Conservation (phyloP, 2,797 vertebrate genomes). For the Dryobates pubescens region DNA sequence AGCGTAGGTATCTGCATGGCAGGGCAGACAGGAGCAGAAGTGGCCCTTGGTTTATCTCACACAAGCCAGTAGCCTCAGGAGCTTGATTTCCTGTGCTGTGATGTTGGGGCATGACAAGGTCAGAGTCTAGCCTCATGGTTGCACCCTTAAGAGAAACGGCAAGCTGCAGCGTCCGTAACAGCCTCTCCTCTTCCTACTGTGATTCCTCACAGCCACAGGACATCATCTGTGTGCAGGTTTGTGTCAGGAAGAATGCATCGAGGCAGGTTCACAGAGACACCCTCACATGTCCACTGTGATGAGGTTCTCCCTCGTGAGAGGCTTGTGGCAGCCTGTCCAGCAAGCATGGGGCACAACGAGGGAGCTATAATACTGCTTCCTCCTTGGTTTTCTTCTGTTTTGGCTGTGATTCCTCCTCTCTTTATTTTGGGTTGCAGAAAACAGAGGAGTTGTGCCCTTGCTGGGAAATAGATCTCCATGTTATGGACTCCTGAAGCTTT, state of each 20-base stretch:
- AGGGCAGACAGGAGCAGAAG: neutral
- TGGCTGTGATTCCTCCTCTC: neutral
- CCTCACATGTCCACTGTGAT: accelerated
- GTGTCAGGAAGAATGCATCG: neutral
- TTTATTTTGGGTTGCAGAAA: neutral
- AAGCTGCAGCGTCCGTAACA: neutral
- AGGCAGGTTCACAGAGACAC: neutral
- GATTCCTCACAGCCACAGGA: too few species aligned
- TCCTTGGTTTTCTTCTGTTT: neutral
- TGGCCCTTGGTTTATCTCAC: neutral
- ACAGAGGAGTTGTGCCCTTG: accelerated
- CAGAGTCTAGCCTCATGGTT: neutral
- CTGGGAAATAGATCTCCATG: neutral
- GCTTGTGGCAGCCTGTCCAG: neutral
- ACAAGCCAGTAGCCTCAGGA: neutral
- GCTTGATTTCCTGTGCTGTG: neutral
- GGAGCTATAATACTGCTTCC: neutral
- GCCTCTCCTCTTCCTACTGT: accelerated
- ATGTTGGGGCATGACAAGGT: neutral
- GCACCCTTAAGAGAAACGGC: neutral
- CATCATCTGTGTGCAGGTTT: neutral
- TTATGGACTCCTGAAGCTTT: neutral
- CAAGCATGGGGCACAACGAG: accelerated
- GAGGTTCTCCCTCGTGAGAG: neutral
- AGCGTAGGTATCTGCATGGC: accelerated